Evolutionary conservation across 2,797 vertebrate species (phyloP).

Genomic region (Sardinella longiceps): DNA sequence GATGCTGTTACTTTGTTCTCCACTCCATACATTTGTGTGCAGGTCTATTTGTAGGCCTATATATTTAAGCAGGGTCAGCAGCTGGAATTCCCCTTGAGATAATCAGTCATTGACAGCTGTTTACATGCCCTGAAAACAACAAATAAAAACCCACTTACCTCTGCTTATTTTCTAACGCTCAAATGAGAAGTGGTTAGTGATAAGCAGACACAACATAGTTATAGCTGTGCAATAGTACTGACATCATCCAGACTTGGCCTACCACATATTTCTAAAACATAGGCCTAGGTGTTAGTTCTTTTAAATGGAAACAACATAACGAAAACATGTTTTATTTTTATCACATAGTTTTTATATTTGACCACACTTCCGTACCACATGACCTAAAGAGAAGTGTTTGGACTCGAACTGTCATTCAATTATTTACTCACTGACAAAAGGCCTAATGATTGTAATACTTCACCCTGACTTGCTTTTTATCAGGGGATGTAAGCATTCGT

Average conservation of each 20-base stretch:
- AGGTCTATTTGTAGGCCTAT: background rate
- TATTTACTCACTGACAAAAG: background rate
- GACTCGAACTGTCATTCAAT: background rate
- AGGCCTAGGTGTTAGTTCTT: background rate
- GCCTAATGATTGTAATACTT: background rate
- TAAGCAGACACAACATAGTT: too few species aligned
- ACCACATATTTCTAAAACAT: background rate
- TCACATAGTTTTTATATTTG: background rate
- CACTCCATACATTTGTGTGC: background rate
- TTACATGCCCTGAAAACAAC: background rate
- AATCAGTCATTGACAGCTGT: background rate
- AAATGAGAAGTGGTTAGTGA: background rate
- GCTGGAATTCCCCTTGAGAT: background rate
- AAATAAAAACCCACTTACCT: background rate
- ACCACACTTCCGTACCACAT: background rate
- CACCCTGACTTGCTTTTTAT: background rate
- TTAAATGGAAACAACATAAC: background rate
- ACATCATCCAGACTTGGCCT: background rate
- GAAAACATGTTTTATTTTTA: too few species aligned
- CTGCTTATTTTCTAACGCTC: background rate
- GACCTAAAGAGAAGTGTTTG: background rate
- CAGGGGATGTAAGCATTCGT: background rate
- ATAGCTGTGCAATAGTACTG: too few species aligned
- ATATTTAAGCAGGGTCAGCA: background rate
- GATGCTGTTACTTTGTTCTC: background rate